Evolutionary conservation across 2,113 vertebrate species (phyloP), one percentile per base, ranked within the genome.

Genomic region (Dicaeum eximium): DNA sequence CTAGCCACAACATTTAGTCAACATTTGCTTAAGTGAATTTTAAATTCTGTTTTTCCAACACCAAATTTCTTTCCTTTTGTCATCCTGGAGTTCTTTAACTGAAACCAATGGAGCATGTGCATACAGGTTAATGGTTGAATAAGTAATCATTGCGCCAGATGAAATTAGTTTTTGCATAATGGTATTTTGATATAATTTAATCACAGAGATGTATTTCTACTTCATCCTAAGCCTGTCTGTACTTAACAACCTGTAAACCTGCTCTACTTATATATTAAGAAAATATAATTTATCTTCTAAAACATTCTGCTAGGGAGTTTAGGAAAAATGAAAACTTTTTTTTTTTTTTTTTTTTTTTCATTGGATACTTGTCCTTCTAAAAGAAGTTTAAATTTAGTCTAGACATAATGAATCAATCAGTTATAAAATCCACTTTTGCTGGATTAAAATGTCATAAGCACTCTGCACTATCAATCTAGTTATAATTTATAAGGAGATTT

Each of bases 121-220:
- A 45, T 10, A 45, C 7, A 71, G 21, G 40, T 18, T 38, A 90
- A 28, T 31, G 13, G 30, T 30, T 85, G 51, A 78, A 37, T 48
- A 83, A 54, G 16, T 80, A 86, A 74, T 67, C 71, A 64, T 50
- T 44, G 7, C 33, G 92, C 5, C 24, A 85, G 48, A 81, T 60
- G 11, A 82, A 85, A 69, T 23, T 8, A 75, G 4, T 54, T 91
- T 88, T 53, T 88, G 7, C 75, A n/a, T 77, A 62, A 86, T 40
- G 60, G 28, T 95, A 64, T 77, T 77, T 53, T 47, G 51, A 40
- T 53, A 82, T 73, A 94, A 92, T 94, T 95, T 82, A 95, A 91
- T 87, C 86, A 92, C 25, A 64, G 82, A 75, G 88, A 96, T n/a
- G n/a, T 69, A 67, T 87, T 94, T 62, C 73, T 95, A 11, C 78